A percentile compares a stretch with the other conserved stretches of the same genome.
phyloP scores from a whole-genome alignment of 2,888 invertebrate genomes.

The Apomyelois bistriatella region DNA sequence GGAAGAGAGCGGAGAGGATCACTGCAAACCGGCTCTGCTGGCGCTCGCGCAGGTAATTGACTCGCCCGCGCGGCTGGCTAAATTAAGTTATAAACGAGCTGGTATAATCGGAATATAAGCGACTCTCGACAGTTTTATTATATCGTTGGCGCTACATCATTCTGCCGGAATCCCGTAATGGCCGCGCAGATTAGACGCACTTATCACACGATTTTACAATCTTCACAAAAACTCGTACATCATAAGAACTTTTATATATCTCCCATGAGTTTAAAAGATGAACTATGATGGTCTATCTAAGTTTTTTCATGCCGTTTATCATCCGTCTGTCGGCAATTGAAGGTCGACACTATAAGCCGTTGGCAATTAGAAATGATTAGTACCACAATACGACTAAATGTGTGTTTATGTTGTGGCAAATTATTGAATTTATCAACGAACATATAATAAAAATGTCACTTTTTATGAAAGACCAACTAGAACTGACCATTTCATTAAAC shows the following conservation, averaged over 20 bases:
- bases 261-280: background rate
- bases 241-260: background rate
- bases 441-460: no score
- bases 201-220: background rate
- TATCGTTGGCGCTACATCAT: constrained; percentile 40
- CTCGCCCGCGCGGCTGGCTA: constrained; percentile 50
- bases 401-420: no score
- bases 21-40: constrained; percentile 64
- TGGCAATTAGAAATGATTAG: constrained; percentile 6
- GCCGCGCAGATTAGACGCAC: constrained; percentile 24
- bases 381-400: background rate
- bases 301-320: constrained; percentile 8
- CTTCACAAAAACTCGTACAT: background rate
- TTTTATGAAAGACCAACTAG: no score
- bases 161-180: constrained; percentile 35
- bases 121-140: constrained; percentile 43
- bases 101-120: constrained; percentile 55
- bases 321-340: background rate
- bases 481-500: no score
- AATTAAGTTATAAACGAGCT: constrained; percentile 73
- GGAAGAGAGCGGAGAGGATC: constrained; percentile 38
- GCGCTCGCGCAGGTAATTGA: constrained; percentile 75
- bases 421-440: no score
- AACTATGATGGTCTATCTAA: background rate
- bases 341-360: constrained; percentile 4